A percentile compares a stretch with the other conserved stretches of the same genome.
phyloP scores from a whole-genome alignment of 2,888 invertebrate species.

The Oegoconia quadripuncta region DNA sequence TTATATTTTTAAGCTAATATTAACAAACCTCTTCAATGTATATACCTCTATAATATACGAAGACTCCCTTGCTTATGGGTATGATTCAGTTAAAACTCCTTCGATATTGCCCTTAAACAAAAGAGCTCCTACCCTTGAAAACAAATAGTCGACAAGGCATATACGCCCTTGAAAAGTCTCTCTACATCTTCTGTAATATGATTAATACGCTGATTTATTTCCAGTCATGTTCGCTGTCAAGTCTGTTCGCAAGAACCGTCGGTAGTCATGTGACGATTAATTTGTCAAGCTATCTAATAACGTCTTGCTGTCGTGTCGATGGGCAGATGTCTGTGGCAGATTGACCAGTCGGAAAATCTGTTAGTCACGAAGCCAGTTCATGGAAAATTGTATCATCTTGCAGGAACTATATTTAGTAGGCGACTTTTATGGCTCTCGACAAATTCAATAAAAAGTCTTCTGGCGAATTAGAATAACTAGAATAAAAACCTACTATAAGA shows the following conservation, averaged over 20 bases:
- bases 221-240: constrained; percentile 2
- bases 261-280: constrained; percentile 35
- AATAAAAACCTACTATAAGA: too few species aligned
- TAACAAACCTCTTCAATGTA: too few species aligned
- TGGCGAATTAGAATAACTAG: too few species aligned
- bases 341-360: constrained; percentile 27
- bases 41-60: too few species aligned
- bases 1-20: too few species aligned
- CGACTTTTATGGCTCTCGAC: neutral
- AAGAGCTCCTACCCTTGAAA: too few species aligned
- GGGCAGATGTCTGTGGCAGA: constrained; percentile 39
- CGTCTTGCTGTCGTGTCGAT: constrained; percentile 37
- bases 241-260: constrained; percentile 8
- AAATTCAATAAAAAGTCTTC: too few species aligned
- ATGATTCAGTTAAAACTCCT: too few species aligned
- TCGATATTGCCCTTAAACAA: too few species aligned
- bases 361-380: constrained; percentile 3
- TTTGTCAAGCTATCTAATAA: constrained; percentile 46
- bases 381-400: neutral
- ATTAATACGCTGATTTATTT: neutral
- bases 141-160: too few species aligned
- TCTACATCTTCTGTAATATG: neutral
- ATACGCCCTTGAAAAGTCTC: too few species aligned
- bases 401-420: neutral
- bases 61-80: too few species aligned